phyloP scores from a whole-genome alignment of 2,888 invertebrate genomes.

The Notodromas monacha region DNA sequence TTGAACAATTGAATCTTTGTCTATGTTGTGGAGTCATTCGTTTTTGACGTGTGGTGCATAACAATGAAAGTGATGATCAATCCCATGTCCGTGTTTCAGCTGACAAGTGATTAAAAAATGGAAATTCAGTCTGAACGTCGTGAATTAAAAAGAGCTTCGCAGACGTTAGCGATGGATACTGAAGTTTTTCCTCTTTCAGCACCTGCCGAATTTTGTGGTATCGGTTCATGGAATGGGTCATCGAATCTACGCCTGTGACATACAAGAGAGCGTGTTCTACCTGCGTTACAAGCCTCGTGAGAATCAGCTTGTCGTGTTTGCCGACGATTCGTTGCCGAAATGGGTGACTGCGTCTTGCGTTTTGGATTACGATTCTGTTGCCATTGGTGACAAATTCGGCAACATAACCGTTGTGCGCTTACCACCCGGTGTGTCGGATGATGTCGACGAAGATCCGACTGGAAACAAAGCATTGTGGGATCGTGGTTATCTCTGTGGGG shows the following conservation, averaged over 20 bases:
- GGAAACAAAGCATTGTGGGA: slow-evolving; percentile 89
- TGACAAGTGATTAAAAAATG: too few species aligned
- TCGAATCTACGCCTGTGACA: slow-evolving; percentile 72
- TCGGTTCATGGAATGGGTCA: slow-evolving; percentile 78
- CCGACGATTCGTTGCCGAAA: slow-evolving; percentile 85
- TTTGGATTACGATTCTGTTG: slow-evolving; percentile 82
- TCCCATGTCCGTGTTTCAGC: too few species aligned
- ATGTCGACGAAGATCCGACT: slow-evolving; percentile 96
- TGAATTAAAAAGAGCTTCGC: too few species aligned
- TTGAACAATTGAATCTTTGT: too few species aligned
- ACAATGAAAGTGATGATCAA: too few species aligned
- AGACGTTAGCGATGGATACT: background rate
- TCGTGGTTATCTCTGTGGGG: slow-evolving; percentile 59
- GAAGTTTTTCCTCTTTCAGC: slow-evolving; percentile 22
- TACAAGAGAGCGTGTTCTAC: slow-evolving; percentile 86
- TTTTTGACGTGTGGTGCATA: too few species aligned
- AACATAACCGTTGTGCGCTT: slow-evolving; percentile 65
- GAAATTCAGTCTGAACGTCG: too few species aligned
- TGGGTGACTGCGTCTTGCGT: slow-evolving; percentile 77
- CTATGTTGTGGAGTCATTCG: too few species aligned
- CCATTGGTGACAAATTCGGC: slow-evolving; percentile 89
- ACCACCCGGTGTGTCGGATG: slow-evolving; percentile 69
- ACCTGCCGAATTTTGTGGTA: slow-evolving; percentile 76
- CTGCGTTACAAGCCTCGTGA: slow-evolving; percentile 74
- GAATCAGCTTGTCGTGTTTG: slow-evolving; percentile 89